phyloP scores from a whole-genome alignment of 1,140 invertebrate genomes.

The Amphibalanus amphitrite region DNA sequence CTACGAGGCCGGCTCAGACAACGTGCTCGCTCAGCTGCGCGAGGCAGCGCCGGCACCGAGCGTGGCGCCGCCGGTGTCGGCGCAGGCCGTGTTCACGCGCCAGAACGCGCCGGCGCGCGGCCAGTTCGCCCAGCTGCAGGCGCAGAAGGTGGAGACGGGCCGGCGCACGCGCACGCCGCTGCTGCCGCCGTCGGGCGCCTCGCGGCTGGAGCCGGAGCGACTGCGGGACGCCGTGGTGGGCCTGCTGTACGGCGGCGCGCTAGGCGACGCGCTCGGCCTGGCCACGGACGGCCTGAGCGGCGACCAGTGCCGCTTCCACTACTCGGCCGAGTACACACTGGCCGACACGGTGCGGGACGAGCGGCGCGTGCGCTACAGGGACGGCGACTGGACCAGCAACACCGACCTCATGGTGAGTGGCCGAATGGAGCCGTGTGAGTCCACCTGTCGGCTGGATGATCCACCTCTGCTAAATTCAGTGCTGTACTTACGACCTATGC shows the following conservation, averaged over 20 bases:
- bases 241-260: slow-evolving; percentile 28
- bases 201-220: neutral
- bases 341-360: neutral
- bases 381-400: neutral
- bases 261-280: slow-evolving; percentile 28
- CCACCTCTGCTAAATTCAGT: too few relatives aligned
- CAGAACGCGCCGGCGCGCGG: slow-evolving; percentile 23
- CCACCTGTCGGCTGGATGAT: too few relatives aligned
- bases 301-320: slow-evolving; percentile 27
- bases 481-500: too few relatives aligned
- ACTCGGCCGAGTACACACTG: slow-evolving; percentile 18
- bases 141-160: slow-evolving; percentile 26
- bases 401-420: neutral
- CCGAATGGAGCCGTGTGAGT: too few relatives aligned
- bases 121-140: slow-evolving; percentile 28
- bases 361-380: neutral
- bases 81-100: slow-evolving; percentile 11
- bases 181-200: slow-evolving; percentile 23
- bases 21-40: slow-evolving; percentile 22
- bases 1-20: slow-evolving; percentile 25
- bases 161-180: slow-evolving; percentile 27
- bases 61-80: neutral
- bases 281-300: slow-evolving; percentile 25
- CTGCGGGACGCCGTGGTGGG: slow-evolving; percentile 18
- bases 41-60: slow-evolving; percentile 18